Evolutionary conservation across 1,140 invertebrate genomes (phyloP).

Genomic region (Octopus sinensis): DNA sequence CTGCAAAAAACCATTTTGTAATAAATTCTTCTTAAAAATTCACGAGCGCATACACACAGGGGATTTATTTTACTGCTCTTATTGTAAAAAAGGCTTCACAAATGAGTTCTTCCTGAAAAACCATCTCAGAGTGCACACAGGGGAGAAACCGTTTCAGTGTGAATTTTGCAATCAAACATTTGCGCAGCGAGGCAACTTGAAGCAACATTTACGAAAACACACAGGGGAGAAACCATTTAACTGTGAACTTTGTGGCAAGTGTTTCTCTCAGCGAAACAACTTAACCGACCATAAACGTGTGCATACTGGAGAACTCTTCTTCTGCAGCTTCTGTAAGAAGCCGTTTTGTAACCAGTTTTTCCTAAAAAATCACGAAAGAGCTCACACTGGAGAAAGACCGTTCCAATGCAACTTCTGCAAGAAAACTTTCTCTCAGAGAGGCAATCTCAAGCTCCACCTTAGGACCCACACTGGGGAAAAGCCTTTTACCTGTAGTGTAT

Average conservation of each 20-base stretch:
- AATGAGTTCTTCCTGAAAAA: background rate
- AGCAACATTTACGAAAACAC: slow-evolving; percentile 28
- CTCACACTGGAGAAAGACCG: slow-evolving; percentile 14
- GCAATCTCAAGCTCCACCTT: slow-evolving; percentile 66
- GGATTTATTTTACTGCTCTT: slow-evolving; percentile 9
- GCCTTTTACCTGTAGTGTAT: slow-evolving; percentile 25
- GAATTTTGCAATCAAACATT: slow-evolving; percentile 67
- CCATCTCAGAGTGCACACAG: slow-evolving; percentile 7
- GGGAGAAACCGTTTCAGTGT: slow-evolving; percentile 7
- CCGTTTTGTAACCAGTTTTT: slow-evolving; percentile 16
- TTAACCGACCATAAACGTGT: slow-evolving; percentile 19
- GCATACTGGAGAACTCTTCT: slow-evolving; percentile 58
- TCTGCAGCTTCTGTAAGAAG: slow-evolving; percentile 25
- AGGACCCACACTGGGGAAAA: slow-evolving; percentile 26
- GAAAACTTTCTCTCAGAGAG: slow-evolving; percentile 49
- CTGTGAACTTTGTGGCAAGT: slow-evolving; percentile 12
- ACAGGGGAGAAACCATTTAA: slow-evolving; percentile 22
- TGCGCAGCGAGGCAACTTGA: slow-evolving; percentile 56
- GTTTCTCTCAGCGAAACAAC: background rate
- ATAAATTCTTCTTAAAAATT: slow-evolving; percentile 1
- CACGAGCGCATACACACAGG: slow-evolving; percentile 75
- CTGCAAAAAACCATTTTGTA: slow-evolving; percentile 63
- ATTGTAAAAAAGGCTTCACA: slow-evolving; percentile 11
- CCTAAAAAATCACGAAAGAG: slow-evolving; percentile 16
- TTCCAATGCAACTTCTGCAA: slow-evolving; percentile 20